These are phyloP conservation scores for Leucopternis melanops DNA, from an alignment of 2,113 vertebrate species.

Conservation along the genomic window DNA sequence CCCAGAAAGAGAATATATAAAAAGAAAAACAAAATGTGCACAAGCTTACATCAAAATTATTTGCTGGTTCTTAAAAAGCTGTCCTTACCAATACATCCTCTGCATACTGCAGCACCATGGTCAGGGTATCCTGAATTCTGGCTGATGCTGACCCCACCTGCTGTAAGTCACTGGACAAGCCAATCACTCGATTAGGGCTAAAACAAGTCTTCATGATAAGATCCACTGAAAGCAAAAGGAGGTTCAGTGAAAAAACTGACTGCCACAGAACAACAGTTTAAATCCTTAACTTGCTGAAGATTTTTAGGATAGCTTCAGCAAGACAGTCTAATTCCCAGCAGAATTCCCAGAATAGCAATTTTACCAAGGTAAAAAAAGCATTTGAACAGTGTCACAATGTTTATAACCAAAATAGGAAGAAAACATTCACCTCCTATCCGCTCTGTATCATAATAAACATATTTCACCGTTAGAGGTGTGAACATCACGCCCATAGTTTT, in stretches of 20 bases:
- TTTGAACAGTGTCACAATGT: background rate
- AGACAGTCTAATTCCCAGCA: background rate
- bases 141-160: constrained; percentile 87
- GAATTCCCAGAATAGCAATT: background rate
- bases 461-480: constrained; percentile 92
- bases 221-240: constrained; percentile 77
- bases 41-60: background rate
- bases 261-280: background rate
- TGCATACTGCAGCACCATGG: constrained; percentile 88
- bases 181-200: constrained; percentile 83
- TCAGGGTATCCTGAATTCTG: constrained; percentile 89
- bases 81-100: constrained; percentile 93
- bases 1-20: background rate
- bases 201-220: constrained; percentile 91
- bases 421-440: constrained; percentile 88
- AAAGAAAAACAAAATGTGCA: background rate
- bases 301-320: background rate
- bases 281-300: background rate
- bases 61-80: background rate
- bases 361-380: background rate
- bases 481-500: constrained; percentile 98
- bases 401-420: background rate
- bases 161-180: constrained; percentile 92
- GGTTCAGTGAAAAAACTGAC: background rate
- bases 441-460: constrained; percentile 93